Conservation (phyloP, 30 jellyfish, hydroid and myxozoan species). For the Pelagia noctiluca region DNA sequence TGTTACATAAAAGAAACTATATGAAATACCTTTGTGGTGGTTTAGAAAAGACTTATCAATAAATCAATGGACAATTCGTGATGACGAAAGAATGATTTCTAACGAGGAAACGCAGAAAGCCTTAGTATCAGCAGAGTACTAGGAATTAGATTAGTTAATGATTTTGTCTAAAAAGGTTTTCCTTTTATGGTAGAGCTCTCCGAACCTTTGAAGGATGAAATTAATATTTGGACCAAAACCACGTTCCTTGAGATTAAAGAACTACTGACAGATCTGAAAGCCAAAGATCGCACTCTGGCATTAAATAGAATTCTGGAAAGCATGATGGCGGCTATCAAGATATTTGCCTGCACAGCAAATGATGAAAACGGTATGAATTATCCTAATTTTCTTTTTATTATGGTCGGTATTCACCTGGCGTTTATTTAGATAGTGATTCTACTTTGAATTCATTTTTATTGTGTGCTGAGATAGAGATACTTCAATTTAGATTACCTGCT, state of each 20-base stretch:
- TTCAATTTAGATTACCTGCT: no score
- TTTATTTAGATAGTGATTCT: neutral
- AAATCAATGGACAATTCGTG: neutral
- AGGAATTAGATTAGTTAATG: neutral
- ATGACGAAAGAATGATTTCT: neutral
- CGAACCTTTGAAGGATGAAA: conserved; percentile 9
- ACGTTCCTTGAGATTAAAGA: conserved; percentile 44
- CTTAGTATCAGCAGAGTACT: neutral
- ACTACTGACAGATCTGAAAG: conserved; percentile 48
- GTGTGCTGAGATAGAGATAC: no score
- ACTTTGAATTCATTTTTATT: neutral
- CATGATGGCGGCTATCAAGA: conserved; percentile 41
- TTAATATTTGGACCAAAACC: conserved; percentile 56
- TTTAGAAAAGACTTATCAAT: neutral
- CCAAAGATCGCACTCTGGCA: conserved; percentile 26
- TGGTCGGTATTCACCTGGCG: neutral
- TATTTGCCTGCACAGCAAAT: conserved; percentile 37
- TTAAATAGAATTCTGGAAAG: conserved; percentile 47
- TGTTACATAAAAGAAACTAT: neutral
- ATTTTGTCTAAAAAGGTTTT: neutral
- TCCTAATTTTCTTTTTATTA: neutral
- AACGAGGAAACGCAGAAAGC: neutral
- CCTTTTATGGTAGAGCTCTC: conserved; percentile 23
- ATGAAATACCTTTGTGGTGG: neutral
- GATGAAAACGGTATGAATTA: conserved; percentile 63